Conservation (phyloP, 2,113 vertebrate genomes). For the Peucedramus taeniatus region DNA sequence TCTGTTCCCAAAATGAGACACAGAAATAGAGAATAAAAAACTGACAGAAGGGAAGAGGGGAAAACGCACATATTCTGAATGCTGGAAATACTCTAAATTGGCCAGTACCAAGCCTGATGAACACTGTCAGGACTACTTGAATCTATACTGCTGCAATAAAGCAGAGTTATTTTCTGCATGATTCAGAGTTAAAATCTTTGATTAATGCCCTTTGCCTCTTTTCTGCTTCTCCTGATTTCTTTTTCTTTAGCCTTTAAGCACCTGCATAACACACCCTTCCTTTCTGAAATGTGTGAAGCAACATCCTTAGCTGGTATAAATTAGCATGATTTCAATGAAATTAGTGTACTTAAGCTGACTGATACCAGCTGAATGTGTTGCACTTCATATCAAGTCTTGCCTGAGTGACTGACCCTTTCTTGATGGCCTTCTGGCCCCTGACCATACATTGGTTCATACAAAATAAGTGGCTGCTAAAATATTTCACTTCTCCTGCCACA, state of each 20-base stretch:
- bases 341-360: neutral
- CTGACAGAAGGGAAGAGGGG: neutral
- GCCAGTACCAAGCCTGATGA: neutral
- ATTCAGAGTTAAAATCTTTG: neutral
- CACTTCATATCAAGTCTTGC: neutral
- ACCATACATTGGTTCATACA: neutral
- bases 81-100: neutral
- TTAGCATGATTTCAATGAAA: neutral
- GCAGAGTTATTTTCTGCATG: neutral
- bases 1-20: neutral
- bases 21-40: neutral
- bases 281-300: neutral
- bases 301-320: neutral
- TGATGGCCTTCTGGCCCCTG: neutral
- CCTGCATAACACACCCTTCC: neutral
- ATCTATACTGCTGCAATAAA: neutral
- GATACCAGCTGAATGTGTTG: neutral
- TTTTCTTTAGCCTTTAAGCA: neutral
- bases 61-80: neutral
- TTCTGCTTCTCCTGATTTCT: neutral
- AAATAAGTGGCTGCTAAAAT: neutral
- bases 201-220: neutral
- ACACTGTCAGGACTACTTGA: neutral
- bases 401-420: neutral
- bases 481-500: neutral